These are phyloP conservation scores for Rhabdomys dilectus DNA, from an alignment of 2,113 vertebrate genomes.

Conservation along the genomic window DNA sequence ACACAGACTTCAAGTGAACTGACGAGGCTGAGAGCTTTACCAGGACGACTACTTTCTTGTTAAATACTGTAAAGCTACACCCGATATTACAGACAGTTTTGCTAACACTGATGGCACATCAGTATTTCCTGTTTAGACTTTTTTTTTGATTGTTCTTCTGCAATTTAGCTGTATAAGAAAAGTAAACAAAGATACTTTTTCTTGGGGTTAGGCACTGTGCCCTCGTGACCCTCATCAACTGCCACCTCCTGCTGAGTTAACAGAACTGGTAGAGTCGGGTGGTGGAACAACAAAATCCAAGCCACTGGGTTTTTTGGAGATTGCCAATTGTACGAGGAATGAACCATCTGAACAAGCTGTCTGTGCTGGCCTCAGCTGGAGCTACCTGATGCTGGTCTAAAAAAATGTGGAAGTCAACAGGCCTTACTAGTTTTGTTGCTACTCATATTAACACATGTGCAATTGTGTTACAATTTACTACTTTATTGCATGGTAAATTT, in stretches of 20 bases:
- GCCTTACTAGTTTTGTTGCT: neutral
- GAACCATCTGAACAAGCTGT: neutral
- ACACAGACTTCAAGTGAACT: neutral
- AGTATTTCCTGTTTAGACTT: slow-evolving; percentile 48
- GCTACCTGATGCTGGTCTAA: neutral
- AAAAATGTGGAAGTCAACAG: neutral
- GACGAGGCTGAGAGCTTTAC: neutral
- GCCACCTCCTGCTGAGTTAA: neutral
- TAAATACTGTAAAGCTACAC: neutral
- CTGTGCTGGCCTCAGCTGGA: neutral
- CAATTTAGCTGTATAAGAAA: slow-evolving; percentile 44
- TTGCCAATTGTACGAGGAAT: neutral
- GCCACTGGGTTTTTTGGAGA: neutral
- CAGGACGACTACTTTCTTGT: neutral
- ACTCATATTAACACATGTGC: slow-evolving; percentile 13
- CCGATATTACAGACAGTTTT: neutral
- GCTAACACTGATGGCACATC: slow-evolving; percentile 1
- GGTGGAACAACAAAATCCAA: neutral
- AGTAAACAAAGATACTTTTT: slow-evolving; percentile 47
- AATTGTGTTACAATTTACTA: slow-evolving; percentile 4
- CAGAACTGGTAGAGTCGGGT: neutral
- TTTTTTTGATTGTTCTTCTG: slow-evolving; percentile 51
- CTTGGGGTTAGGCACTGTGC: neutral
- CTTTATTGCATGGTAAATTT: neutral
- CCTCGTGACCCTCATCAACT: neutral